Evolutionary conservation across 2,888 invertebrate genomes (phyloP), one percentile per base, ranked within the genome.

Genomic region (Leptinotarsa haldemani): DNA sequence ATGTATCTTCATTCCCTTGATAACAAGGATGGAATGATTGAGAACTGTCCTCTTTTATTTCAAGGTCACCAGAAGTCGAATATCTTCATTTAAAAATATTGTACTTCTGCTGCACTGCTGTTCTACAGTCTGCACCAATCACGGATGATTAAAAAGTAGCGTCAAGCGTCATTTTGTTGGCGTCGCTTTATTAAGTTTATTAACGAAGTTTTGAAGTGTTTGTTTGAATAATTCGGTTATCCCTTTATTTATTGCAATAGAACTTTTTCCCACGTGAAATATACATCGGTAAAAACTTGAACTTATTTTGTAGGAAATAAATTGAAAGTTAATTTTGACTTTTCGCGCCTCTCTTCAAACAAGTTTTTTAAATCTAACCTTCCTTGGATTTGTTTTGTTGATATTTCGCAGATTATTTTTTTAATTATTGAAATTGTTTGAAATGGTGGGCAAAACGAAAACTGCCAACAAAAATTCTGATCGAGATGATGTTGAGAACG

Each of bases 361-460:
- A 1, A 61, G 16, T 18, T n/a, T 61, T 30, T n/a, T 9, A 61
- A 40, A 40, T 40, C 9, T 40, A 40, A 40, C 40, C 9, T 40
- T 40, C 61, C 61, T 61, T 7, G 61, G n/a, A 15, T 61, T 18
- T n/a, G 25, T 18, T 25, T 61, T 61, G 61, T n/a, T 61, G 61
- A 30, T 61, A 50, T 16, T 50, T n/a, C 4, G 16, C n/a, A 16
- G n/a, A 16, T 5, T 2, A 25, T 5, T 61, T 30, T n/a, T 61
- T 30, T 0, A 30, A 61, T 16, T 30, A n/a, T 20, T 30, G 2
- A 25, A 61, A 40, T 16, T 18, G 7, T 40, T 40, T 9, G 61
- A 18, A 56, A 68, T 68, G 68, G 68, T 68, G 46, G 68, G 68
- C 46, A 68, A 68, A 56, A 47, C 46, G 20, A 68, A 67, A 67